Evolutionary conservation across 2,888 invertebrate species (phyloP).

Genomic region (Athalia rosae): DNA sequence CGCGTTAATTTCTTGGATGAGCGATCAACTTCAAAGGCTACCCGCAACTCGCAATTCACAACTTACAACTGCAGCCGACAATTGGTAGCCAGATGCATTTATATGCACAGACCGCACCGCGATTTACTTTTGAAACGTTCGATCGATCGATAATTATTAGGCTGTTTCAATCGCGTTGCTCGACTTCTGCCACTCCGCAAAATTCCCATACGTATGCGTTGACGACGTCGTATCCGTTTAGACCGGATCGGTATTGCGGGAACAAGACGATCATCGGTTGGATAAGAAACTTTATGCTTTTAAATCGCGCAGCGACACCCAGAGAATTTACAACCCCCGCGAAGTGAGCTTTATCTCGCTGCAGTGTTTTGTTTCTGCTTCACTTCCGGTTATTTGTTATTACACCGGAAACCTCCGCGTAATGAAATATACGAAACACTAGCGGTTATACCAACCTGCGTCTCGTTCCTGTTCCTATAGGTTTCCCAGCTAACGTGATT

Average conservation of each 20-base stretch:
- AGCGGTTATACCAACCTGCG: slow-evolving; percentile 4
- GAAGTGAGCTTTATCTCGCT: slow-evolving; percentile 54
- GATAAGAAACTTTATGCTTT: slow-evolving; percentile 21
- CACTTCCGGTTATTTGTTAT: slow-evolving; percentile 62
- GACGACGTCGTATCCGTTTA: neutral
- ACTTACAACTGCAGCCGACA: neutral
- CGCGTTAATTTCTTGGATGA: neutral
- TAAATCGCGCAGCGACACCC: slow-evolving; percentile 17
- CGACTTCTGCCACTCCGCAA: neutral
- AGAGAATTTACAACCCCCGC: slow-evolving; percentile 24
- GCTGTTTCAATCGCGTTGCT: too few species aligned
- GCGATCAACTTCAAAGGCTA: slow-evolving; percentile 17
- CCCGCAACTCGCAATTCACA: neutral
- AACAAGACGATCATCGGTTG: neutral
- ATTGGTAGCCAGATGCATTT: neutral
- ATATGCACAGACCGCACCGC: neutral
- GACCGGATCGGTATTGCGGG: neutral
- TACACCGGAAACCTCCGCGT: slow-evolving; percentile 57
- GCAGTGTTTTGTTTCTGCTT: slow-evolving; percentile 57
- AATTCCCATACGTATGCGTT: neutral
- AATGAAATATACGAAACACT: slow-evolving; percentile 61
- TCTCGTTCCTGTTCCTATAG: slow-evolving; percentile 25
- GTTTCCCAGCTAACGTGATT: slow-evolving; percentile 56
- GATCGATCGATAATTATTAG: neutral
- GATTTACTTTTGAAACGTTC: neutral